Percentiles rank a stretch among this genome's conserved stretches.
phyloP scores from a whole-genome alignment of 2,797 vertebrate species.

The Thamnophis elegans region DNA sequence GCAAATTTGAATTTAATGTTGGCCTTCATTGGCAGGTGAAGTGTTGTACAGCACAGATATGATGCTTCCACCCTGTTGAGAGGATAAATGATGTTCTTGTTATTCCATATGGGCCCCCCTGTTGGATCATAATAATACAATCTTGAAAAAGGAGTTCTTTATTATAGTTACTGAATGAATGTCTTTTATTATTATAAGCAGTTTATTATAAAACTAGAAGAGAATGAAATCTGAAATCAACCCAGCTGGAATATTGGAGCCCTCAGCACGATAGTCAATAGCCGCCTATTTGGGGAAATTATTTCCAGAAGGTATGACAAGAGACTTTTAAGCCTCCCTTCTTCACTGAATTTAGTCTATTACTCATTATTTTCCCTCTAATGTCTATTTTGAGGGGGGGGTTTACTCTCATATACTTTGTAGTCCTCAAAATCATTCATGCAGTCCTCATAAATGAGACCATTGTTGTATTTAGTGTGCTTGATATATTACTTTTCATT shows the following conservation, averaged over 20 bases:
- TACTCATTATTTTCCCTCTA: neutral
- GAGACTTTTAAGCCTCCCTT: neutral
- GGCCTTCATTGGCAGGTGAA: neutral
- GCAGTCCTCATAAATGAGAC: neutral
- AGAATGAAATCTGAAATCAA: neutral
- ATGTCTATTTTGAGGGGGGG: neutral
- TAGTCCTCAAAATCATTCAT: neutral
- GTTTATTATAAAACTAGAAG: neutral
- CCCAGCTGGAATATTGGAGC: neutral
- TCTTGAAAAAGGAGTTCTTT: neutral
- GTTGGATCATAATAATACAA: neutral
- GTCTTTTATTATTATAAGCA: neutral
- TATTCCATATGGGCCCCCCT: neutral
- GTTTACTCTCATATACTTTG: neutral
- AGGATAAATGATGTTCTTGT: neutral
- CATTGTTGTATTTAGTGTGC: neutral
- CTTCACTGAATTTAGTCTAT: slow-evolving; percentile 1
- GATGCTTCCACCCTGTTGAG: neutral
- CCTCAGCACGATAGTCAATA: neutral
- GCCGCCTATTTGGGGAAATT: neutral
- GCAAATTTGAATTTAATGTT: neutral
- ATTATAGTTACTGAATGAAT: neutral
- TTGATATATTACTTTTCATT: neutral
- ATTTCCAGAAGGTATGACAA: slow-evolving; percentile 10
- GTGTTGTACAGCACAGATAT: neutral